A percentile compares a stretch with the other conserved stretches of the same genome.
Conservation (phyloP, 2,888 invertebrate genomes). For the Drosophila parthenogenetica region DNA sequence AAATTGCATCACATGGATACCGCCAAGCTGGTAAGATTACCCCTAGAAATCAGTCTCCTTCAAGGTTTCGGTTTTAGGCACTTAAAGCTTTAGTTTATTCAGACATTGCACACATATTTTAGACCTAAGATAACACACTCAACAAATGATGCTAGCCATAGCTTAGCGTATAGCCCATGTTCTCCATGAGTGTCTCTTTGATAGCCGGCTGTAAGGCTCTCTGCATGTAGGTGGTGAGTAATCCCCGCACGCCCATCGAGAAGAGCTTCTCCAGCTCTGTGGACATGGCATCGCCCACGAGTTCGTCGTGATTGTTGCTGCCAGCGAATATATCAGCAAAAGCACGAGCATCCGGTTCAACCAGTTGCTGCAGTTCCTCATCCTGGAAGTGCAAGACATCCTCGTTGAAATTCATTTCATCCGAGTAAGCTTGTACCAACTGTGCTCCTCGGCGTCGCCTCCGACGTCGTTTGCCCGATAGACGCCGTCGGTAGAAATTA, state of each 20-base stretch:
- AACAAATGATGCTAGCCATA: constrained; percentile 87
- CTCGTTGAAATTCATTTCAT: constrained; percentile 78
- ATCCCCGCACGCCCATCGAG: constrained; percentile 92
- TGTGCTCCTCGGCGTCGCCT: constrained; percentile 55
- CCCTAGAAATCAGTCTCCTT: background rate
- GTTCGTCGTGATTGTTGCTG: constrained; percentile 84
- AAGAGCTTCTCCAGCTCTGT: constrained; percentile 94
- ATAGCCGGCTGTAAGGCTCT: constrained; percentile 93
- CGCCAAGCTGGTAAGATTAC: constrained; percentile 76
- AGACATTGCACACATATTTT: constrained; percentile 29
- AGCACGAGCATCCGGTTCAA: constrained; percentile 83
- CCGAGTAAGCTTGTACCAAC: constrained; percentile 33
- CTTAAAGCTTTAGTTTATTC: constrained; percentile 53
- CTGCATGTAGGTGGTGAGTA: constrained; percentile 93
- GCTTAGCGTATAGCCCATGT: constrained; percentile 94
- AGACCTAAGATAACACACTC: constrained; percentile 16
- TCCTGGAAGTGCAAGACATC: constrained; percentile 80
- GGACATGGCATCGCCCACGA: constrained; percentile 88
- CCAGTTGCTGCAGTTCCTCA: constrained; percentile 76
- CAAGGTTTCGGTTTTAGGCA: constrained; percentile 18
- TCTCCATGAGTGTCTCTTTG: constrained; percentile 93
- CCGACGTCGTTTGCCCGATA: constrained; percentile 57
- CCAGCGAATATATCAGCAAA: constrained; percentile 82
- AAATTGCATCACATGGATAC: constrained; percentile 71
- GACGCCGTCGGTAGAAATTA: constrained; percentile 69